Percentiles rank a stretch among this genome's conserved stretches.
These are phyloP conservation scores for Toxotes chatareus DNA, from an alignment of 2,113 vertebrate species.

Conservation along the genomic window DNA sequence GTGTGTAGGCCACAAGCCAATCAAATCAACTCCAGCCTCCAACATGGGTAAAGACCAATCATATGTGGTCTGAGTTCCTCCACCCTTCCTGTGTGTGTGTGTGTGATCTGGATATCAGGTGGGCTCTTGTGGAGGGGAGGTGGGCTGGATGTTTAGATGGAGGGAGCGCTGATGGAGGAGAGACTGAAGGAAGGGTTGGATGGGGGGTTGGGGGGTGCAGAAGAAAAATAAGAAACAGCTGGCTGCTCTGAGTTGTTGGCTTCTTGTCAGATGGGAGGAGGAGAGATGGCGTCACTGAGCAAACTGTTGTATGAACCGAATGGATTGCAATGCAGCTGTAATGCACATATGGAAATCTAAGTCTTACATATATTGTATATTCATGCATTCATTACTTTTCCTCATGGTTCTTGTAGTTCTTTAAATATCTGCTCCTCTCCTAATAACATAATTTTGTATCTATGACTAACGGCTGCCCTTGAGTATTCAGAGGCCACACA, in stretches of 20 bases:
- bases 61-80: constrained; percentile 3
- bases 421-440: constrained; percentile 5
- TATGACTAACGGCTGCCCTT: constrained; percentile 15
- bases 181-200: constrained; percentile 25
- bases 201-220: background rate
- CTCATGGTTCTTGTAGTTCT: background rate
- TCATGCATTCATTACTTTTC: background rate
- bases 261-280: constrained; percentile 31
- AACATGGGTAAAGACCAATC: constrained; percentile 1
- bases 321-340: background rate
- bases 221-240: constrained; percentile 74
- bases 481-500: background rate
- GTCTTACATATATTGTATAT: background rate
- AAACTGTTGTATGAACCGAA: constrained; percentile 21
- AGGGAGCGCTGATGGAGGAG: constrained; percentile 57
- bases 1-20: constrained; percentile 28
- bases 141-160: constrained; percentile 54
- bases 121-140: constrained; percentile 26
- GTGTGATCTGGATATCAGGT: constrained; percentile 28
- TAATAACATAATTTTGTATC: background rate
- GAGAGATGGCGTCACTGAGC: constrained; percentile 45
- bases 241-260: constrained; percentile 38
- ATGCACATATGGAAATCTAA: background rate
- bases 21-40: constrained; percentile 38
- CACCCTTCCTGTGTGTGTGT: constrained; percentile 38